A percentile compares a stretch with the other conserved stretches of the same genome.
Conservation (phyloP, 2,113 vertebrate genomes). For the Nansenia antarctica region DNA sequence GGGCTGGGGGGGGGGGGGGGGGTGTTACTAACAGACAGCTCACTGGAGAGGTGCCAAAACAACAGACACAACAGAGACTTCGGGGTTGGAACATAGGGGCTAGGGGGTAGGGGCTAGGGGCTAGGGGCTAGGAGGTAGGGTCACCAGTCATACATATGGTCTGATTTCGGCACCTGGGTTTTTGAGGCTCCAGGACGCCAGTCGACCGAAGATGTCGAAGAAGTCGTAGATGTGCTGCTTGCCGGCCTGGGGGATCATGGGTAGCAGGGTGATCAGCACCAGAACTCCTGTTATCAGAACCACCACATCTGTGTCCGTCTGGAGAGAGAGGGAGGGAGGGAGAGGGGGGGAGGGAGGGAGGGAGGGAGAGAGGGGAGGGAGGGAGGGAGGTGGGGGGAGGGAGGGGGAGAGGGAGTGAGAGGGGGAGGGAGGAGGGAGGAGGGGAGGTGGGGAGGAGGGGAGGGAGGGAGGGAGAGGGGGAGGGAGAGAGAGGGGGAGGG, state of each 20-base stretch:
- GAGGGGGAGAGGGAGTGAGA: too few species aligned
- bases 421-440: too few species aligned
- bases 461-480: slow-evolving; percentile 83
- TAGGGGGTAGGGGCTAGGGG: too few species aligned
- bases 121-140: too few species aligned
- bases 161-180: slow-evolving; percentile 78
- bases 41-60: too few species aligned
- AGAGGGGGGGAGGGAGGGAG: not conserved
- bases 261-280: slow-evolving; percentile 92
- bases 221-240: slow-evolving; percentile 94
- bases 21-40: too few species aligned
- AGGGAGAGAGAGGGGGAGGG: slow-evolving; percentile 81
- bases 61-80: too few species aligned
- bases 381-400: too few species aligned
- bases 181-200: slow-evolving; percentile 90
- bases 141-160: not conserved
- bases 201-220: slow-evolving; percentile 95
- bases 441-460: slow-evolving; percentile 91
- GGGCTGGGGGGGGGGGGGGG: slow-evolving; percentile 70
- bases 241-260: slow-evolving; percentile 95
- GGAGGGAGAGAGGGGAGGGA: not conserved
- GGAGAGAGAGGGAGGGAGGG: slow-evolving; percentile 18
- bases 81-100: too few species aligned
- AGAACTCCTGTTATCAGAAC: slow-evolving; percentile 92
- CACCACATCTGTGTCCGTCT: slow-evolving; percentile 90